Percentiles rank a stretch among this genome's conserved stretches.
phyloP scores from a whole-genome alignment of 2,888 invertebrate species.

The Arge pagana region DNA sequence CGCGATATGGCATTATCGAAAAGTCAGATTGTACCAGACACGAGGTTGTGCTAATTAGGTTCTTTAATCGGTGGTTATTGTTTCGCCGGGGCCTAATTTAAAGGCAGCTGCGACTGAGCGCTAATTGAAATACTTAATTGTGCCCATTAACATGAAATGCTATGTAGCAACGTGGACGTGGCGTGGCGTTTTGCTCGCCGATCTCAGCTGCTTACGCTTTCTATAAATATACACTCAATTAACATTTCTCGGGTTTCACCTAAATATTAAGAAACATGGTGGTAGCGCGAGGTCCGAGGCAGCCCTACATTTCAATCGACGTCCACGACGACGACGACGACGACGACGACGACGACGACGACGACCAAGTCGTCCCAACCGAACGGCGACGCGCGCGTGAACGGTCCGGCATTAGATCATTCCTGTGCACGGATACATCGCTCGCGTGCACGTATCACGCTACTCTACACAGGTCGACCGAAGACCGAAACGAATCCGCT shows the following conservation, averaged over 20 bases:
- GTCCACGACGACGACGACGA: too few species aligned
- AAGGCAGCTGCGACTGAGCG: slow-evolving; percentile 48
- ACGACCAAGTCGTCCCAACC: too few species aligned
- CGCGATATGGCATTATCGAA: too few species aligned
- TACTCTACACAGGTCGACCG: too few species aligned
- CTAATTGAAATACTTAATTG: slow-evolving; percentile 59
- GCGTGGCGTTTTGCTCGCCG: slow-evolving; percentile 14
- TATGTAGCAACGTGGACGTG: slow-evolving; percentile 35
- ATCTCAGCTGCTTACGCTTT: slow-evolving; percentile 28
- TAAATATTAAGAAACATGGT: slow-evolving; percentile 13
- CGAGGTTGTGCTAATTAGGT: slow-evolving; percentile 48
- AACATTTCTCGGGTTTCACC: slow-evolving; percentile 41
- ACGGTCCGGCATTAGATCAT: too few species aligned
- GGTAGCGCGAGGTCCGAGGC: too few species aligned
- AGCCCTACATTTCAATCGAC: slow-evolving; percentile 12
- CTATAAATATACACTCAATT: slow-evolving; percentile 47
- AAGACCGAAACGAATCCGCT: too few species aligned
- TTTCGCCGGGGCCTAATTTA: slow-evolving; percentile 55
- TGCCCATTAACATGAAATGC: slow-evolving; percentile 56
- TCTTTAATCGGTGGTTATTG: slow-evolving; percentile 57
- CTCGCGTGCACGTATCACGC: too few species aligned
- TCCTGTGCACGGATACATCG: too few species aligned
- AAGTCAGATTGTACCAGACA: background rate
- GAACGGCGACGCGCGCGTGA: too few species aligned
- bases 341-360: too few species aligned